Conservation (phyloP, 2,113 vertebrate species). For the Dasyurus viverrinus region DNA sequence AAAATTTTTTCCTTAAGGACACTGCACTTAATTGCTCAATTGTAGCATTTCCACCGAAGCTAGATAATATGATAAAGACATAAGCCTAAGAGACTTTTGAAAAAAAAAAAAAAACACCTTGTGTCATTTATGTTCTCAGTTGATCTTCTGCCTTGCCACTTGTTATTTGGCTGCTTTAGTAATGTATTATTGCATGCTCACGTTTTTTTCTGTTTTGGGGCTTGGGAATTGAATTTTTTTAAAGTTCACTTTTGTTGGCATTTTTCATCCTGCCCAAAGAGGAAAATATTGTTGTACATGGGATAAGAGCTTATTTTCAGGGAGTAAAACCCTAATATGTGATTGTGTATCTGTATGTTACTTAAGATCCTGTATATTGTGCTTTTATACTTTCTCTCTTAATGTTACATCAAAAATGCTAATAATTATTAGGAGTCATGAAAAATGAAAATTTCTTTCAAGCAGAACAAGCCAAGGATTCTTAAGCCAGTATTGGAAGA, state of each 20-base stretch:
- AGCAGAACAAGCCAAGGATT: slow-evolving; percentile 82
- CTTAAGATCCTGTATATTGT: slow-evolving; percentile 80
- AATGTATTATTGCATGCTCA: slow-evolving; percentile 69
- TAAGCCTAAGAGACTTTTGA: slow-evolving; percentile 34
- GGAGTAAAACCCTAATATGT: slow-evolving; percentile 77
- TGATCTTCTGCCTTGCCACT: slow-evolving; percentile 47
- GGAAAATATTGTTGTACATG: slow-evolving; percentile 76
- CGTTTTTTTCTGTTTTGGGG: slow-evolving; percentile 66
- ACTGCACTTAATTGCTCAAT: slow-evolving; percentile 37
- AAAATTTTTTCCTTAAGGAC: slow-evolving; percentile 40
- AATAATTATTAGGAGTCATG: slow-evolving; percentile 75
- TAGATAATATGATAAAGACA: slow-evolving; percentile 2
- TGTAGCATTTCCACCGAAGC: background rate
- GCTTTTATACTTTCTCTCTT: slow-evolving; percentile 76
- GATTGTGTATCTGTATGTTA: slow-evolving; percentile 80
- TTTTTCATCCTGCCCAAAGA: slow-evolving; percentile 62
- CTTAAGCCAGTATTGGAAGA: slow-evolving; percentile 81
- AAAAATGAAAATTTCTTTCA: slow-evolving; percentile 85
- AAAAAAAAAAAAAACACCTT: slow-evolving; percentile 34
- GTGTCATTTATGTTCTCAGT: slow-evolving; percentile 43
- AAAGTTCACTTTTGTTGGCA: slow-evolving; percentile 69
- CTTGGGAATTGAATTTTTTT: slow-evolving; percentile 71
- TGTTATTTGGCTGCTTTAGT: slow-evolving; percentile 76
- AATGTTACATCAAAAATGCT: slow-evolving; percentile 77
- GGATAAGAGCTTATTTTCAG: slow-evolving; percentile 77